These are phyloP conservation scores for Prenolepis imparis DNA, from an alignment of 2,888 invertebrate genomes.

Conservation along the genomic window DNA sequence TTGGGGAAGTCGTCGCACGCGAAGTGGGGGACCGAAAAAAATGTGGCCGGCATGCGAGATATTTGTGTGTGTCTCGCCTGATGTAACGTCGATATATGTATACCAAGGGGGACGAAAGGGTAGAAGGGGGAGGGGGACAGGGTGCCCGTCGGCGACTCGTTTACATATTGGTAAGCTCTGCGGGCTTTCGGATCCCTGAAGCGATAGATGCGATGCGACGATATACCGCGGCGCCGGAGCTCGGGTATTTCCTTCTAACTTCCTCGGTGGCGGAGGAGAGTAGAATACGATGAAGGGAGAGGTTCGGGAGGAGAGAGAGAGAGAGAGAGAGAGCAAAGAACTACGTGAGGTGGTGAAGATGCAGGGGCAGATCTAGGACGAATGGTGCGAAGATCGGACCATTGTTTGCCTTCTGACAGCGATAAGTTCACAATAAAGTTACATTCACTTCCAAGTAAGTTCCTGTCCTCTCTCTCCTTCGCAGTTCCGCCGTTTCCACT, in stretches of 20 bases:
- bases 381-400: slow-evolving; percentile 82
- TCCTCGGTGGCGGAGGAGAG: slow-evolving; percentile 42
- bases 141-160: slow-evolving; percentile 68
- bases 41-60: slow-evolving; percentile 58
- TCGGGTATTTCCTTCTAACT: slow-evolving; percentile 37
- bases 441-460: slow-evolving; percentile 84
- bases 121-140: slow-evolving; percentile 8
- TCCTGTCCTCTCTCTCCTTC: slow-evolving; percentile 57
- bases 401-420: slow-evolving; percentile 85
- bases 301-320: too few relatives aligned
- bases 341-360: slow-evolving; percentile 70
- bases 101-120: background rate
- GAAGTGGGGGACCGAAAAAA: slow-evolving; percentile 33
- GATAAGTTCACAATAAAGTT: slow-evolving; percentile 86
- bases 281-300: background rate
- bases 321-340: slow-evolving; percentile 24
- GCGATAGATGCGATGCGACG: slow-evolving; percentile 79
- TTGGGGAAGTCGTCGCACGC: background rate
- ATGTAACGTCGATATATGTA: slow-evolving; percentile 45
- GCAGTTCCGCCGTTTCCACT: slow-evolving; percentile 43
- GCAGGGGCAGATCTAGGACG: slow-evolving; percentile 77
- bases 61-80: slow-evolving; percentile 40
- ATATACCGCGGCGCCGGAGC: slow-evolving; percentile 78
- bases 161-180: slow-evolving; percentile 78
- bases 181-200: slow-evolving; percentile 57